Evolutionary conservation across 2,797 vertebrate genomes (phyloP).

Genomic region (Fundulus diaphanus): DNA sequence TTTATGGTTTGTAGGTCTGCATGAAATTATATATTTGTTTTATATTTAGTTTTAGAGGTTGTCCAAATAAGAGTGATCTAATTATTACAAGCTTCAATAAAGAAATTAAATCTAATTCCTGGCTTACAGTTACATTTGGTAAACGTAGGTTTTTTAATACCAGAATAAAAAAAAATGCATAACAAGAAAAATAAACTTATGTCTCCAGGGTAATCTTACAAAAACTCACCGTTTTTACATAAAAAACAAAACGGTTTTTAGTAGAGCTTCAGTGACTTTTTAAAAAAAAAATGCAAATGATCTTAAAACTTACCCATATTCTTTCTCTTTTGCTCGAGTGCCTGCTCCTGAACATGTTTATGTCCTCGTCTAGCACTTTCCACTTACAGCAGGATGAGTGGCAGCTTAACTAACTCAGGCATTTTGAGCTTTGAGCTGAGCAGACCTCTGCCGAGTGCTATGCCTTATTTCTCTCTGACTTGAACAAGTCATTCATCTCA

Average conservation of each 20-base stretch:
- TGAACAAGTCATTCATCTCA: conserved; percentile 81
- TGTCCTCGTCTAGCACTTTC: conserved; percentile 66
- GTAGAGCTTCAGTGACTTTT: conserved; percentile 23
- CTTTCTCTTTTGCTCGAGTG: conserved; percentile 72
- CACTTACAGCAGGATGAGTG: conserved; percentile 66
- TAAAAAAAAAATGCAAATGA: conserved; percentile 31
- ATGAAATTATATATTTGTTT: conserved; percentile 1
- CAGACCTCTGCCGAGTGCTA: conserved; percentile 74
- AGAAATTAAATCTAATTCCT: background rate
- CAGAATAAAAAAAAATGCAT: conserved; percentile 7
- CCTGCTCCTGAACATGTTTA: conserved; percentile 81
- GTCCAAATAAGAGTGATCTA: conserved; percentile 6
- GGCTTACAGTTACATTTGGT: conserved; percentile 7
- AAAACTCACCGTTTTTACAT: background rate
- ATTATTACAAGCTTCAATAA: conserved; percentile 2
- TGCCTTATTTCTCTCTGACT: conserved; percentile 76
- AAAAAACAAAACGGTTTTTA: conserved; percentile 3
- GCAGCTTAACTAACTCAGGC: conserved; percentile 65
- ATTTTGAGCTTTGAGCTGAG: conserved; percentile 72
- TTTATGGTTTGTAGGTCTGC: background rate
- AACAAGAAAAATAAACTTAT: background rate
- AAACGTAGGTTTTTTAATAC: background rate
- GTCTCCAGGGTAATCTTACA: background rate
- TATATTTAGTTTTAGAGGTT: conserved; percentile 13
- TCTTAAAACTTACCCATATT: conserved; percentile 80